These are phyloP conservation scores for Torymus tubicola DNA, from an alignment of 2,888 invertebrate species.

Conservation along the genomic window DNA sequence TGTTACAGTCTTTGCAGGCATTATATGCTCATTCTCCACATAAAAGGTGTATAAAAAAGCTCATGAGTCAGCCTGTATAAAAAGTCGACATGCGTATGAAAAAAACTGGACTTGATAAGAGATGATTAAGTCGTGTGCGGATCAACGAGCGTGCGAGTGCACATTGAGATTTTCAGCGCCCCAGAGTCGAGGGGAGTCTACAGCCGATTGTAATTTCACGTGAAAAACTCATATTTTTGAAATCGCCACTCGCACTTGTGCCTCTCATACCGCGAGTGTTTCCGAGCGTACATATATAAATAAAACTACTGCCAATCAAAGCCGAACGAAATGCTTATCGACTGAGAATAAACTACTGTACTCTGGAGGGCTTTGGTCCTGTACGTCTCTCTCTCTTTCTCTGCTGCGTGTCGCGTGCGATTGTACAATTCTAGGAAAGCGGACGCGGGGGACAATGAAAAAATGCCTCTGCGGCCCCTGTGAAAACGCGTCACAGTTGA, in stretches of 20 bases:
- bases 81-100: neutral
- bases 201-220: constrained; percentile 6
- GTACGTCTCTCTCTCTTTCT: too few species aligned
- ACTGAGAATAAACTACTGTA: constrained; percentile 27
- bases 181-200: constrained; percentile 12
- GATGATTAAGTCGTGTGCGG: neutral
- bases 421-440: too few species aligned
- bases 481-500: too few species aligned
- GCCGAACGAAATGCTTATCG: constrained; percentile 40
- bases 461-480: too few species aligned
- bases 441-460: too few species aligned
- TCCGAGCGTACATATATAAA: constrained; percentile 14
- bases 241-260: constrained; percentile 1
- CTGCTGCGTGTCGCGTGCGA: too few species aligned
- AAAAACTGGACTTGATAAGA: constrained; percentile 2
- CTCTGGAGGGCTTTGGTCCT: too few species aligned
- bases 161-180: constrained; percentile 4
- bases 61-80: neutral
- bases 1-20: constrained; percentile 17
- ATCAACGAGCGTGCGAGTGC: neutral
- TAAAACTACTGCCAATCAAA: constrained; percentile 23
- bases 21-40: constrained; percentile 11
- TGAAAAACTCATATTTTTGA: neutral
- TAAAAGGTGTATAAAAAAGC: constrained; percentile 10
- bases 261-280: constrained; percentile 7